Base-by-base conservation (phyloP, 2,113 vertebrate genomes). In the Uropsilus gracilis region DNA sequence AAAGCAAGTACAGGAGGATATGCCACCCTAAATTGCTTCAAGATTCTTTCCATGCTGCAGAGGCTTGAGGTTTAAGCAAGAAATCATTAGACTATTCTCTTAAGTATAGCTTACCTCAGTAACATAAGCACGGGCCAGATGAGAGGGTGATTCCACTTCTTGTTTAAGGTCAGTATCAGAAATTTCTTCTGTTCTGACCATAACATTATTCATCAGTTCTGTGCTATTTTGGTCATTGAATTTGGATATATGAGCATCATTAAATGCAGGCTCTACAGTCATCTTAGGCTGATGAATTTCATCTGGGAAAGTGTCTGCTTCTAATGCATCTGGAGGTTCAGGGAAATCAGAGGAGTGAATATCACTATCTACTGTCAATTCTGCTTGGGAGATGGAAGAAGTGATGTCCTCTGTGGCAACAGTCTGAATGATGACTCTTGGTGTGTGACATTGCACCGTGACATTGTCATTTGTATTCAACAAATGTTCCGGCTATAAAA, bases 371-470 rank as follows among this genome's bases (percentile, higher is more conserved):
- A 98, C 98, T 1, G 98, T 90, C 95, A 99, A 97, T 96, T 99
- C 99, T 26, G 98, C 98, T 96, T 99, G 99, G 97, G 98, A 89
- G 81, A 99, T 98, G 34, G 99, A 97, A 91, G 99, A 98, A 86
- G 99, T 93, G 91, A 99, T 98, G 89, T 99, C 99, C 78, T 99
- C 99, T 2, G 99, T 98, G 89, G 99, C 98, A 78, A 99, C 98
- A 0, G 99, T 99, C 95, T 99, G 99, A 97, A 99, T 99, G 96
- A 99, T 99, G 98, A 99, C 99, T 37, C 99, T 98, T 1, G 99
- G 99, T 0, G 99, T 98, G 94, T 99, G 98, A 97, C 99, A 99
- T 97, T 99, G 99, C 72, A 99, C 98, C 5, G 99, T 99, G 88
- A 99, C 98, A 4, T 98, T 99, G 76, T 99, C 99, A 91, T 97